Evolutionary conservation across 2,797 vertebrate species (phyloP).

Genomic region (Pteropus rufus): DNA sequence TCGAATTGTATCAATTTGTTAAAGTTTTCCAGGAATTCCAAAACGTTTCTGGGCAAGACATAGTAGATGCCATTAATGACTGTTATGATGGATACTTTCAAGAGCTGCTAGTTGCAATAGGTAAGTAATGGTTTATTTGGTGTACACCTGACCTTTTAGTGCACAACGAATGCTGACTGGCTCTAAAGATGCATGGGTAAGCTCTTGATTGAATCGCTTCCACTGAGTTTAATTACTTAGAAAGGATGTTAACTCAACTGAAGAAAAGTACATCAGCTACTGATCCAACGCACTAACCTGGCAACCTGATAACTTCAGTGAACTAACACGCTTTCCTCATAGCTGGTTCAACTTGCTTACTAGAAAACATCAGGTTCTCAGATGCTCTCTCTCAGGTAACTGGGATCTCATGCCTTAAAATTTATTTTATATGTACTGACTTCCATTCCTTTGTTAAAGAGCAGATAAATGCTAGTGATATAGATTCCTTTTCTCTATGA

Average conservation of each 20-base stretch:
- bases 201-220: background rate
- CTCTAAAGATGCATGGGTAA: background rate
- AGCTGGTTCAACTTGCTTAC: background rate
- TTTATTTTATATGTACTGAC: background rate
- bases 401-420: background rate
- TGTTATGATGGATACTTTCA: conserved; percentile 86
- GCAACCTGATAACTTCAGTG: background rate
- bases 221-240: background rate
- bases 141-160: background rate
- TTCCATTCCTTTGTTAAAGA: background rate
- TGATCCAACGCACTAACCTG: background rate
- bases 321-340: background rate
- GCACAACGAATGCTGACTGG: background rate
- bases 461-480: background rate
- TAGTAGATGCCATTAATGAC: conserved; percentile 83
- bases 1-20: background rate
- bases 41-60: conserved; percentile 85
- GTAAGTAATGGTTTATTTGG: conserved; percentile 70
- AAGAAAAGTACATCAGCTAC: background rate
- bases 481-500: background rate
- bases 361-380: background rate
- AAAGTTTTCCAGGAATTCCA: conserved; percentile 88
- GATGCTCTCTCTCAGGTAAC: background rate
- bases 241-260: background rate
- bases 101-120: conserved; percentile 83